phyloP scores from a whole-genome alignment of 2,113 vertebrate genomes.

The Suricata suricatta region DNA sequence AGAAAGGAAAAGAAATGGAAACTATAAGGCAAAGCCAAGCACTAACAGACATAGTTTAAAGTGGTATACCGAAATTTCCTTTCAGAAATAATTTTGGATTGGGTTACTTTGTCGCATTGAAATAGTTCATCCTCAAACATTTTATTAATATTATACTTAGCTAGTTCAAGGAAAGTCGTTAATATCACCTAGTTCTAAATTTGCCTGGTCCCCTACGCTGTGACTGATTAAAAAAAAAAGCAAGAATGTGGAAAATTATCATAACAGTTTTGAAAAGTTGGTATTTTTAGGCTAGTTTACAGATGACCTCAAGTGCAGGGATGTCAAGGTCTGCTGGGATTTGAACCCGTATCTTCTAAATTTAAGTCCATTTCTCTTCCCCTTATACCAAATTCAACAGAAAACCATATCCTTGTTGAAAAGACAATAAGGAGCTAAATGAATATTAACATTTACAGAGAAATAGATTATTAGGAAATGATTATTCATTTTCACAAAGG shows the following conservation, averaged over 20 bases:
- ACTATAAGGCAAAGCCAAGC: neutral
- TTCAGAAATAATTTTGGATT: conserved; percentile 32
- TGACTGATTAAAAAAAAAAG: neutral
- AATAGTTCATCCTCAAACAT: neutral
- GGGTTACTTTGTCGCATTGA: neutral
- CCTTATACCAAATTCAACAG: neutral
- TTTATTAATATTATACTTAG: conserved; percentile 21
- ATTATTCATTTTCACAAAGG: conserved; percentile 3
- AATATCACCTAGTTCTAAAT: neutral
- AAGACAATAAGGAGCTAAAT: neutral
- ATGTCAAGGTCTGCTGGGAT: neutral
- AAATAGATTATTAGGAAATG: neutral
- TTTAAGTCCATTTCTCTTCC: neutral
- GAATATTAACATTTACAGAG: neutral
- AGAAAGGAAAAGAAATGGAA: conserved; percentile 40
- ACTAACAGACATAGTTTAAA: conserved; percentile 32
- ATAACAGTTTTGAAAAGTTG: neutral
- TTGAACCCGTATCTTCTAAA: neutral
- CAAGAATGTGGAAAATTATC: neutral
- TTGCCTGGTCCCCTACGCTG: neutral
- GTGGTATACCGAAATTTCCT: neutral
- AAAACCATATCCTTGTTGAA: neutral
- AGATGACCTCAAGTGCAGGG: neutral
- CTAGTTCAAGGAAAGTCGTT: neutral
- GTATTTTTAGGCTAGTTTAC: neutral